Conservation (phyloP, 2,113 vertebrate species). For the Piliocolobus tephrosceles region DNA sequence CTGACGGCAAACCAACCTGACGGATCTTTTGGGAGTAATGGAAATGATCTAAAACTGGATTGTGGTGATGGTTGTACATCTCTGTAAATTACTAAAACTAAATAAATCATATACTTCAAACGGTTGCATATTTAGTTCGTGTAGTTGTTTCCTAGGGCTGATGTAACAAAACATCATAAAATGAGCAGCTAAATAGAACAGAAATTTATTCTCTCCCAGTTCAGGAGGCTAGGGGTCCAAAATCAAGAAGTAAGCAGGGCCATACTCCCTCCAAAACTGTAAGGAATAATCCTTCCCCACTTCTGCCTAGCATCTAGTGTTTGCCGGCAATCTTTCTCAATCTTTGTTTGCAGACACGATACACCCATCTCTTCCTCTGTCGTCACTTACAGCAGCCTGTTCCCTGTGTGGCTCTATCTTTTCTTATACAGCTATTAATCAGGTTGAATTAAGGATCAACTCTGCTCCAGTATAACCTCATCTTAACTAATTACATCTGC, state of each 20-base stretch:
- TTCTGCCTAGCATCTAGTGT: not conserved
- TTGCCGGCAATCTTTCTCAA: not conserved
- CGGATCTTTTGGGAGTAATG: not conserved
- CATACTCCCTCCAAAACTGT: rapidly evolving
- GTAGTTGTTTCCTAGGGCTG: not conserved
- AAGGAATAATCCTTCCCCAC: not conserved
- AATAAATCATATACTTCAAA: not conserved
- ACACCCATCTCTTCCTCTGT: not conserved
- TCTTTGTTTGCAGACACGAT: not conserved
- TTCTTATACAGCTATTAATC: not conserved
- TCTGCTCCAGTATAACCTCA: rapidly evolving
- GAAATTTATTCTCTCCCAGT: not conserved
- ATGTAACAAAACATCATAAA: not conserved
- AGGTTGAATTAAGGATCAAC: not conserved
- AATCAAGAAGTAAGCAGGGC: not conserved
- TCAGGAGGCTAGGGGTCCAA: not conserved
- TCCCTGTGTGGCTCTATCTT: not conserved
- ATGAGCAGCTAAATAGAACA: not conserved
- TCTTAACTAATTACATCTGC: not conserved
- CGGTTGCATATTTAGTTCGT: not conserved
- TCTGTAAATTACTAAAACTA: not conserved
- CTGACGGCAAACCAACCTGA: rapidly evolving
- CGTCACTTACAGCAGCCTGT: not conserved
- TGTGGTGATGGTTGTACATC: not conserved
- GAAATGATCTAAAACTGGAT: not conserved